phyloP scores from a whole-genome alignment of 2,797 vertebrate species.

The Chrysocyon brachyurus region DNA sequence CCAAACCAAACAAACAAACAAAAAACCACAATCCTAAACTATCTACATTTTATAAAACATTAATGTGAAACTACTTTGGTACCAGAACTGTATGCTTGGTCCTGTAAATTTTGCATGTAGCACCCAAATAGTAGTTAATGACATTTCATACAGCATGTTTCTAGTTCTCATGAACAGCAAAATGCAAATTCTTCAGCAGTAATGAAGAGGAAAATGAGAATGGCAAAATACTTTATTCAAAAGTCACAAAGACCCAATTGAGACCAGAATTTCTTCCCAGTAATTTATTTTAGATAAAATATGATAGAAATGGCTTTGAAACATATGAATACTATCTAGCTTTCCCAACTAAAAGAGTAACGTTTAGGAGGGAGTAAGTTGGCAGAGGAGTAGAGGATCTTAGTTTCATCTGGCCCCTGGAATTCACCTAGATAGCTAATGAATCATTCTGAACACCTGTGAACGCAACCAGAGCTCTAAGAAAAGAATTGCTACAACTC shows the following conservation, averaged over 20 bases:
- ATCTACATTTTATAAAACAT: background rate
- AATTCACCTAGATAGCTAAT: too few species aligned
- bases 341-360: background rate
- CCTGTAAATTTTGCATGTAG: background rate
- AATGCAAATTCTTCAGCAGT: background rate
- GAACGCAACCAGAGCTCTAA: too few species aligned
- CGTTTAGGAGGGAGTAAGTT: too few species aligned
- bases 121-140: background rate
- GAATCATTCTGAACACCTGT: too few species aligned
- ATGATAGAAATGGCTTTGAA: background rate
- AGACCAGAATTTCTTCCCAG: background rate
- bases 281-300: constrained; percentile 40
- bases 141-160: background rate
- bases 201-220: background rate
- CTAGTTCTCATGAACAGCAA: background rate
- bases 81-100: background rate
- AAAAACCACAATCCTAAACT: background rate
- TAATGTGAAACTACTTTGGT: background rate
- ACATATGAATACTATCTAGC: background rate
- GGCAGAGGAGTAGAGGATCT: too few species aligned
- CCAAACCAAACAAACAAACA: background rate
- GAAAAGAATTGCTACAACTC: too few species aligned
- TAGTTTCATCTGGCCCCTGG: too few species aligned
- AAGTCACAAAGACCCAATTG: background rate
- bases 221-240: background rate